Percentiles rank a stretch among this genome's conserved stretches.
Conservation (phyloP, 2,888 invertebrate genomes). For the Tiliacea citrago region DNA sequence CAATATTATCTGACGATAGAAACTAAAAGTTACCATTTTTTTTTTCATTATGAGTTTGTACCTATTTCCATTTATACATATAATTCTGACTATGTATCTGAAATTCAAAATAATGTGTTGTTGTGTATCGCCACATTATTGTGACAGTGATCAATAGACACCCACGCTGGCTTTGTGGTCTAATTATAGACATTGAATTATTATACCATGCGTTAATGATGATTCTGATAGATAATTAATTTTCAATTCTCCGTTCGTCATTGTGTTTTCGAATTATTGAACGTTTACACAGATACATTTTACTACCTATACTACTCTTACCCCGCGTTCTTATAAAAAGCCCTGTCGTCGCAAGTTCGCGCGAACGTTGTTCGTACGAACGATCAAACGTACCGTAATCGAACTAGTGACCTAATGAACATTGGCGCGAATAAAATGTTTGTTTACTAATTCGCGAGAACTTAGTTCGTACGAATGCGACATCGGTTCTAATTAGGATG, state of each 20-base stretch:
- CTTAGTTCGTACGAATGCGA: no score
- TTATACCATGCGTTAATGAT: constrained; percentile 35
- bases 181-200: constrained; percentile 44
- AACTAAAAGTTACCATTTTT: neutral
- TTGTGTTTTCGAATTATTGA: neutral
- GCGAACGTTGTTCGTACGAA: no score
- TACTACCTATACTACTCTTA: neutral
- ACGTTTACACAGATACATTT: neutral
- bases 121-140: neutral
- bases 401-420: no score
- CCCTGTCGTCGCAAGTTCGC: no score
- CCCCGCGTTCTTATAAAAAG: no score
- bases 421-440: no score
- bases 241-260: constrained; percentile 5
- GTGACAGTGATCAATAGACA: constrained; percentile 39
- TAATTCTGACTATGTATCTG: neutral
- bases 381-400: no score
- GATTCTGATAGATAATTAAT: constrained; percentile 24
- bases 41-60: neutral
- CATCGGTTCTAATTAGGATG: no score
- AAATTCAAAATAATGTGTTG: constrained; percentile 16
- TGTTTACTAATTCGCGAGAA: no score
- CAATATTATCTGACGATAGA: neutral
- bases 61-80: neutral
- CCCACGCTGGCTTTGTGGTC: constrained; percentile 31